Percentiles rank a stretch among this genome's conserved stretches.
phyloP scores from a whole-genome alignment of 2,797 vertebrate genomes.

The Tarsius wallacei region DNA sequence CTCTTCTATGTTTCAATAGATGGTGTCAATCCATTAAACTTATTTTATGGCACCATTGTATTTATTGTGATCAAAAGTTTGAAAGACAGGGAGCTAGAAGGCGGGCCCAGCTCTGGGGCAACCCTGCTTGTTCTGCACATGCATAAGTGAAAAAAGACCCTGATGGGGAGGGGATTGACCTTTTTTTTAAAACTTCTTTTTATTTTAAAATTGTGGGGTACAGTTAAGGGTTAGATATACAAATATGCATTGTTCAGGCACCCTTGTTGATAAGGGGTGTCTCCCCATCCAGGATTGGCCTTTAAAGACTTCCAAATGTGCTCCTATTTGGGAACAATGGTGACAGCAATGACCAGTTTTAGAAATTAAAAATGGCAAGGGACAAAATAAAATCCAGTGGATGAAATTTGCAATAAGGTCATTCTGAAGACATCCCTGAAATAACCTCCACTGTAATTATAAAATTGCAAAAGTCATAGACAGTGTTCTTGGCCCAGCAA shows the following conservation, averaged over 20 bases:
- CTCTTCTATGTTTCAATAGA: neutral
- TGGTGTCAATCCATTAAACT: too few relatives aligned
- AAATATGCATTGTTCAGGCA: too few relatives aligned
- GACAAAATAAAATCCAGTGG: neutral
- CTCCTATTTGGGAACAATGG: neutral
- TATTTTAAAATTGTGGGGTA: too few relatives aligned
- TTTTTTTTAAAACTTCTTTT: neutral
- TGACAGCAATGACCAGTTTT: neutral
- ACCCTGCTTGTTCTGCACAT: fast-evolving
- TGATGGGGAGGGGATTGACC: fast-evolving
- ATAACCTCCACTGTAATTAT: neutral
- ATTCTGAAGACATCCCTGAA: neutral
- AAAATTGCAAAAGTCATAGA: too few relatives aligned
- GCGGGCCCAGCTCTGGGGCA: neutral
- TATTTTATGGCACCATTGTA: neutral
- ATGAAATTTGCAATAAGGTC: neutral
- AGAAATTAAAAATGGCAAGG: neutral
- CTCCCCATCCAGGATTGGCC: too few relatives aligned
- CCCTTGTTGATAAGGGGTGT: too few relatives aligned
- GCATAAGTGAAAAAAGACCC: too few relatives aligned
- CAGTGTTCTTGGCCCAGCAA: too few relatives aligned
- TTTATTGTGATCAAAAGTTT: too few relatives aligned
- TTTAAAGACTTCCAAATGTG: neutral
- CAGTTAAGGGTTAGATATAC: too few relatives aligned
- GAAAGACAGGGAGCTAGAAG: neutral